Conservation (phyloP, 1,140 invertebrate species). For the Thaumetopoea pityocampa region DNA sequence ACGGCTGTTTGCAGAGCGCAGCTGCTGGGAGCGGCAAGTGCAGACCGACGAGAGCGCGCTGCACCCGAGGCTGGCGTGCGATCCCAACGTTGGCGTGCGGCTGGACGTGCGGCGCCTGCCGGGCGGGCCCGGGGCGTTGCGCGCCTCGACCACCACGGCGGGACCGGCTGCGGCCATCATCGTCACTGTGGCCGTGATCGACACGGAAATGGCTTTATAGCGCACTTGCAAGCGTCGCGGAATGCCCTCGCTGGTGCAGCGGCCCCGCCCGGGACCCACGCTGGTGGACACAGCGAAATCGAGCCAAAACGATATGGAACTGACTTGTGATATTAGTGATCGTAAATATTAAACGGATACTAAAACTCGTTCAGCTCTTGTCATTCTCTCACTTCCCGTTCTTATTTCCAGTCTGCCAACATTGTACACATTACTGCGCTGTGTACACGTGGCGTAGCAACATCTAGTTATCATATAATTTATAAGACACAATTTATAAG, state of each 20-base stretch:
- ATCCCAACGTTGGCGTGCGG: constrained; percentile 17
- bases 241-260: background rate
- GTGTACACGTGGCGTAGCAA: too few species aligned
- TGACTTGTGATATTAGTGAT: background rate
- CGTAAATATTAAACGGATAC: too few species aligned
- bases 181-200: constrained; percentile 21
- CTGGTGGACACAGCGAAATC: background rate
- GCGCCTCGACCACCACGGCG: constrained; percentile 11
- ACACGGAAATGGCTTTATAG: constrained; percentile 22
- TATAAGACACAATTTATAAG: too few species aligned
- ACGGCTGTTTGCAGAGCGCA: constrained; percentile 32
- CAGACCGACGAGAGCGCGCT: constrained; percentile 43
- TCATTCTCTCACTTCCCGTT: too few species aligned
- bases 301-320: too few species aligned
- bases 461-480: too few species aligned
- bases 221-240: constrained; percentile 3
- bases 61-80: constrained; percentile 10
- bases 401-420: too few species aligned
- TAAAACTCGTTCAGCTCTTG: too few species aligned
- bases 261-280: constrained; percentile 6
- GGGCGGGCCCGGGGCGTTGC: constrained; percentile 15
- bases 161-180: constrained; percentile 22
- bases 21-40: constrained; percentile 44
- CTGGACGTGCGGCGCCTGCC: constrained; percentile 34
- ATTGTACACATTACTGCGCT: too few species aligned